A percentile compares a stretch with the other conserved stretches of the same genome.
phyloP scores from a whole-genome alignment of 2,888 invertebrate genomes.

The Cylloceria caligata region DNA sequence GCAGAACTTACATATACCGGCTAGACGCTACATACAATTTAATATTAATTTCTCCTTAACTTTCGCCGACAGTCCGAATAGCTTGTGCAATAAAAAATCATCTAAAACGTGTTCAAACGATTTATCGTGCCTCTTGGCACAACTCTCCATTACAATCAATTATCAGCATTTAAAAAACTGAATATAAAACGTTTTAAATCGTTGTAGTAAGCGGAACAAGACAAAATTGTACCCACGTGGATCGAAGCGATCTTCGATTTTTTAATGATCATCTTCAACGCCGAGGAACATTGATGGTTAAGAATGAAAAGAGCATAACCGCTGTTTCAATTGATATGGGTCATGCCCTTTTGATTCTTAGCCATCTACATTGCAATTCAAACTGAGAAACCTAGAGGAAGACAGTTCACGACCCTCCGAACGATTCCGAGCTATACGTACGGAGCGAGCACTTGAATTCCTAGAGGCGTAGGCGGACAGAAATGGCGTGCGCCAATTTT shows the following conservation, averaged over 20 bases:
- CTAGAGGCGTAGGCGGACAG: conserved; percentile 65
- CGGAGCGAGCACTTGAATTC: conserved; percentile 66
- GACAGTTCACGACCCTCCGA: conserved; percentile 53
- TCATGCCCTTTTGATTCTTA: not conserved
- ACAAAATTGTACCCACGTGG: not conserved
- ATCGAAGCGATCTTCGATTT: not conserved
- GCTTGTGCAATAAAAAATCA: conserved; percentile 9
- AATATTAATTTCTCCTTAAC: conserved; percentile 41
- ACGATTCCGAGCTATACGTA: conserved; percentile 4
- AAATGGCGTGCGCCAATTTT: conserved; percentile 61
- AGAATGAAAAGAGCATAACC: not conserved
- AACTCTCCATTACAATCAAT: conserved; percentile 13
- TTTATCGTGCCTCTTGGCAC: not conserved
- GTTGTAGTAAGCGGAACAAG: not conserved
- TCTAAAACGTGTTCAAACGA: conserved; percentile 6
- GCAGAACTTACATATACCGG: conserved; percentile 4
- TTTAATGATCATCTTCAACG: conserved; percentile 13
- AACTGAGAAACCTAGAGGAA: conserved; percentile 23
- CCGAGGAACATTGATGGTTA: not conserved
- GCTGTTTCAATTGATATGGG: not conserved
- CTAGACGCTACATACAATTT: conserved; percentile 31
- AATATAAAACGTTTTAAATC: not conserved
- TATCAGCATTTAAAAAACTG: not conserved
- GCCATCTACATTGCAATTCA: not conserved
- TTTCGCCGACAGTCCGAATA: conserved; percentile 4